phyloP scores from a whole-genome alignment of 2,888 invertebrate species.

The Pandemis heparana region DNA sequence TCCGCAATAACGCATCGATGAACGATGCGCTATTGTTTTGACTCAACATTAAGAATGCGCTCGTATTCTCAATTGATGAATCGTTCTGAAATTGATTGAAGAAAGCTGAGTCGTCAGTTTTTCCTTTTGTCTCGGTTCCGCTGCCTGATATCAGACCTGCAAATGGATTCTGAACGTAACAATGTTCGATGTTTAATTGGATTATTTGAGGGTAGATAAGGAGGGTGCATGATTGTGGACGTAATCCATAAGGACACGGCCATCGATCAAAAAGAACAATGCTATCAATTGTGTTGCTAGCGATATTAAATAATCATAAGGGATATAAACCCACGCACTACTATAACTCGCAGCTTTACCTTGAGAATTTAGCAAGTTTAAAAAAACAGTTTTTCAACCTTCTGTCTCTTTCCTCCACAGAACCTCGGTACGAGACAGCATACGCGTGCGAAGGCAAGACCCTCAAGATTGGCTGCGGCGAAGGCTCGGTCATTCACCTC shows the following conservation, averaged over 20 bases:
- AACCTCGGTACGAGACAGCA: constrained; percentile 94
- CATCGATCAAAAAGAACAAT: constrained; percentile 41
- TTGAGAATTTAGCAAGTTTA: no score
- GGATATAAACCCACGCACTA: not conserved
- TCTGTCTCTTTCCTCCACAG: constrained; percentile 76
- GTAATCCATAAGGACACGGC: constrained; percentile 31
- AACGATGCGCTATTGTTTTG: constrained; percentile 29
- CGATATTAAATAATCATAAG: constrained; percentile 16
- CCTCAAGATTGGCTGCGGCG: constrained; percentile 94
- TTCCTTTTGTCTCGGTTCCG: constrained; percentile 61
- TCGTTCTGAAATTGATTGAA: constrained; percentile 71
- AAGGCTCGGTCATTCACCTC: constrained; percentile 95
- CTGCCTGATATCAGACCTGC: constrained; percentile 60
- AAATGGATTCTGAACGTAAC: constrained; percentile 60
- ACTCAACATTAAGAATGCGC: constrained; percentile 29
- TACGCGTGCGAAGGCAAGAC: constrained; percentile 98
- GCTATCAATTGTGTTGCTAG: constrained; percentile 29
- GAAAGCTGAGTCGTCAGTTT: constrained; percentile 74
- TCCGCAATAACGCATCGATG: constrained; percentile 35
- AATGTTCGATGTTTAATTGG: constrained; percentile 63
- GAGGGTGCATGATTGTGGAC: constrained; percentile 36
- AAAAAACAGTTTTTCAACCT: not conserved
- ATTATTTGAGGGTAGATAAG: constrained; percentile 52
- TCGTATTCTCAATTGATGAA: constrained; percentile 53
- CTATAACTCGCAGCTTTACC: no score